phyloP scores from a whole-genome alignment of 2,888 invertebrate genomes.

The Drosophila greeni region DNA sequence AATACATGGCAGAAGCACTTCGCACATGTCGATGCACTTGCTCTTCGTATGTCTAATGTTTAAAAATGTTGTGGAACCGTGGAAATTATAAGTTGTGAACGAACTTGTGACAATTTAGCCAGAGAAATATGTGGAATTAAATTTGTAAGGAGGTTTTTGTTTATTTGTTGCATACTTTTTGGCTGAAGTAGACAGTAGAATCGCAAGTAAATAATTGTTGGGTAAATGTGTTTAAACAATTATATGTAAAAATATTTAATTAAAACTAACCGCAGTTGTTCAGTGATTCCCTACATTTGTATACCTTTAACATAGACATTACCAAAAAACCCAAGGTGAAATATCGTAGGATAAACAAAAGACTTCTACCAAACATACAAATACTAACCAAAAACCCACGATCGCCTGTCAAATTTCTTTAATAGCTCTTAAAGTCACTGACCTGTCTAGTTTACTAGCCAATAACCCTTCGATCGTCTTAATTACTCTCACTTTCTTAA shows the following conservation, averaged over 20 bases:
- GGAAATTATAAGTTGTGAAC: neutral
- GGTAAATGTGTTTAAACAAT: neutral
- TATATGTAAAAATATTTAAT: neutral
- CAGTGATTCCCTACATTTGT: neutral
- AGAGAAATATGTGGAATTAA: neutral
- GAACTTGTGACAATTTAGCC: conserved; percentile 24
- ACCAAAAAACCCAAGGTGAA: neutral
- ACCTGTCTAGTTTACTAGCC: too few relatives aligned
- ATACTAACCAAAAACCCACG: too few relatives aligned
- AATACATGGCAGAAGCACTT: conserved; percentile 41
- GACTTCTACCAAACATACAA: too few relatives aligned
- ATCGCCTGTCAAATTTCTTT: neutral
- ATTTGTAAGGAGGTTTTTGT: neutral
- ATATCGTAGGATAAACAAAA: neutral
- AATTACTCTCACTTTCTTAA: neutral
- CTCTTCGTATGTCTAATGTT: neutral
- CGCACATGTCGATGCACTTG: conserved; percentile 52
- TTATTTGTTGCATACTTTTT: conserved; percentile 14
- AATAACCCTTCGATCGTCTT: too few relatives aligned
- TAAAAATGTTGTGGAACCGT: neutral
- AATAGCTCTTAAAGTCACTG: too few relatives aligned
- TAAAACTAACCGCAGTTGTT: neutral
- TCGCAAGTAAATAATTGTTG: neutral
- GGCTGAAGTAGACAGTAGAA: conserved; percentile 1
- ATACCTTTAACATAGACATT: neutral